A percentile compares a stretch with the other conserved stretches of the same genome.
These are phyloP conservation scores for Rhogogaster chlorosoma DNA, from an alignment of 2,888 invertebrate genomes.

Conservation along the genomic window DNA sequence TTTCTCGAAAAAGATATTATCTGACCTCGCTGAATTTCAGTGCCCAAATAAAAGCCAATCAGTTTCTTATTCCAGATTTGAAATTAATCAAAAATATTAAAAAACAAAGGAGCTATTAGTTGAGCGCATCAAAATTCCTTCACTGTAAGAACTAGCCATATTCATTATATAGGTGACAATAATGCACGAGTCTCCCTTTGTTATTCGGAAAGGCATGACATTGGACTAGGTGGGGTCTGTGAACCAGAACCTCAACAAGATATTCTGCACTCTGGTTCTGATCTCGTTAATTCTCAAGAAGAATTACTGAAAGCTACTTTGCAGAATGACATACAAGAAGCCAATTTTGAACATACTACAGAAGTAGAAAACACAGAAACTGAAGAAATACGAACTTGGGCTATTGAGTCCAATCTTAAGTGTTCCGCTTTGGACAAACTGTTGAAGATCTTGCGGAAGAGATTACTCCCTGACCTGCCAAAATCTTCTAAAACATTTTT, in stretches of 20 bases:
- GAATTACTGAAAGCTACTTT: not conserved
- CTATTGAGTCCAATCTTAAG: constrained; percentile 47
- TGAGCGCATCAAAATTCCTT: no score
- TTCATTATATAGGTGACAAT: not conserved
- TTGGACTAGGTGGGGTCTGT: not conserved
- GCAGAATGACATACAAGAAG: not conserved
- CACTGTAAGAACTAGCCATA: no score
- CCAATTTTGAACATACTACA: not conserved
- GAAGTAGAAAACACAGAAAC: constrained; percentile 22
- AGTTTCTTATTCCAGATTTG: no score
- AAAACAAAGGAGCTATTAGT: no score
- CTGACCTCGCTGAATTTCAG: no score
- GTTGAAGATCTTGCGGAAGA: constrained; percentile 50
- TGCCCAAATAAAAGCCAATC: no score
- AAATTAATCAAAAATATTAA: no score
- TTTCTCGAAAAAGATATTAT: no score
- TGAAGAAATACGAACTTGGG: constrained; percentile 52
- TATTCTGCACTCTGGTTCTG: not conserved
- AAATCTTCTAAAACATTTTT: no score
- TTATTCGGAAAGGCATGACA: not conserved
- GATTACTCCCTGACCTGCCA: no score
- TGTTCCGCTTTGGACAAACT: constrained; percentile 47
- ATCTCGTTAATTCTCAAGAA: not conserved
- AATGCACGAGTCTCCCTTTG: not conserved
- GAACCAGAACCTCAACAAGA: not conserved